Evolutionary conservation across 2,888 invertebrate species (phyloP), one percentile per base, ranked within the genome.

Genomic region (Odiellus spinosus): DNA sequence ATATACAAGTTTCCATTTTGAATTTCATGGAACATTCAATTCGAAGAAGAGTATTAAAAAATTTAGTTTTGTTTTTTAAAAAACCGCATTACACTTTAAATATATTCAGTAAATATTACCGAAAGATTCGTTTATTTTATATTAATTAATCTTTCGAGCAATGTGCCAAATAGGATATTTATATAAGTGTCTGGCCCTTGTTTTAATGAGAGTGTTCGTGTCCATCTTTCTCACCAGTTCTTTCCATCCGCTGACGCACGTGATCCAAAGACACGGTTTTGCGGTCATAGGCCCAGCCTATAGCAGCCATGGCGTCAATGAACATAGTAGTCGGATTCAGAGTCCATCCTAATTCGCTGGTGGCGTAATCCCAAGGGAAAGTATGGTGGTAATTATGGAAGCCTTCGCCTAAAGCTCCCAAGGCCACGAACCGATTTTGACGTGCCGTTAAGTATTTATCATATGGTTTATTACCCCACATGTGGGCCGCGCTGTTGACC

Each of bases 401-500:
- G 8, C 57, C 57, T 45, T 58, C 58, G 2, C 58, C 67, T 10
- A 62, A 56, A 1, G 66, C 64, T 20, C 61, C 58, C 11, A 65
- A 50, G 1, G 61, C 57, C 2, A 66, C 66, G 3, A 57, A 50
- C 4, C 56, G 45, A 53, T 67, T 68, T 55, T 68, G 64, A 1
- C 60, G 59, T 1, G 68, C 67, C 51, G 61, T 65, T 54, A 68
- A 67, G 48, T 62, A 81, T 80, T 74, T 79, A 67, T 93, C 91
- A 62, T 90, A 93, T 0, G 93, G 91, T 61, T 78, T 79, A 58
- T 78, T 77, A n/a, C 91, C 91, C 76, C 82, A 90, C 72, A 86
- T 76, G 65, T 93, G 93, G 0, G 93, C 91, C 11, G 84, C 81
- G 63, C 87, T 88, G 66, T 93, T 93, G n/a, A 93, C 90, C 59